Percentiles rank a stretch among this genome's conserved stretches.
These are phyloP conservation scores for Pentamera pediparva DNA, from an alignment of 53 echinoderm and acorn worm genomes.

Conservation along the genomic window DNA sequence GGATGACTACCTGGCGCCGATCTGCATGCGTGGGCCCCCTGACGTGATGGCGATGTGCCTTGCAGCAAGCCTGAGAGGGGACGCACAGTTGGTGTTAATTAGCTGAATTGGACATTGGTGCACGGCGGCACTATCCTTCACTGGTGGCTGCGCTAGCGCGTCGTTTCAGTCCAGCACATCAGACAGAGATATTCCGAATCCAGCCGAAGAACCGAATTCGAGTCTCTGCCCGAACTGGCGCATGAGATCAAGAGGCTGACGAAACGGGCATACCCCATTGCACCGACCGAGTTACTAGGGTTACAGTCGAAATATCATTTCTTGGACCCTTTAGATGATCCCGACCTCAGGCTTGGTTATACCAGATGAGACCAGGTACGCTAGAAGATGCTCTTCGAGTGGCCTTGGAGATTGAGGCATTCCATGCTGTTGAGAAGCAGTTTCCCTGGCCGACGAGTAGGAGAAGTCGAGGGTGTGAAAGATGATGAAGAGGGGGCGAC, in stretches of 20 bases:
- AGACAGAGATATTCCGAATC: constrained; percentile 21
- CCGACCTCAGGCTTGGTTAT: not conserved
- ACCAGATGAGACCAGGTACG: not conserved
- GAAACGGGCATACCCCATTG: constrained; percentile 3
- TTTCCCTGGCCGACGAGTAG: not conserved
- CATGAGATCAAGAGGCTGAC: not conserved
- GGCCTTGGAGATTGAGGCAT: not conserved
- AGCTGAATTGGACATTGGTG: not conserved
- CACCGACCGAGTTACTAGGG: not conserved
- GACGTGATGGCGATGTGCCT: constrained; percentile 8
- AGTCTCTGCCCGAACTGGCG: constrained; percentile 1
- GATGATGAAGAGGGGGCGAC: too few relatives aligned
- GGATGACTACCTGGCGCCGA: constrained; percentile 6
- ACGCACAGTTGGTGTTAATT: not conserved
- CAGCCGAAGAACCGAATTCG: not conserved
- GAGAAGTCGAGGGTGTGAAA: too few relatives aligned
- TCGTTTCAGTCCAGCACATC: constrained; percentile 1
- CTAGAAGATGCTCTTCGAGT: not conserved
- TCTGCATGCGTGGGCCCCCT: not conserved
- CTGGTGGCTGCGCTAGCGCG: not conserved
- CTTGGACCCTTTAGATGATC: not conserved
- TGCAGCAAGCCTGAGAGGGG: not conserved
- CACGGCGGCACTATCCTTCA: not conserved
- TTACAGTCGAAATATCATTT: not conserved
- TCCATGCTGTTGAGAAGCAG: not conserved